phyloP scores from a whole-genome alignment of 2,797 vertebrate genomes.

The Tangara arthus region DNA sequence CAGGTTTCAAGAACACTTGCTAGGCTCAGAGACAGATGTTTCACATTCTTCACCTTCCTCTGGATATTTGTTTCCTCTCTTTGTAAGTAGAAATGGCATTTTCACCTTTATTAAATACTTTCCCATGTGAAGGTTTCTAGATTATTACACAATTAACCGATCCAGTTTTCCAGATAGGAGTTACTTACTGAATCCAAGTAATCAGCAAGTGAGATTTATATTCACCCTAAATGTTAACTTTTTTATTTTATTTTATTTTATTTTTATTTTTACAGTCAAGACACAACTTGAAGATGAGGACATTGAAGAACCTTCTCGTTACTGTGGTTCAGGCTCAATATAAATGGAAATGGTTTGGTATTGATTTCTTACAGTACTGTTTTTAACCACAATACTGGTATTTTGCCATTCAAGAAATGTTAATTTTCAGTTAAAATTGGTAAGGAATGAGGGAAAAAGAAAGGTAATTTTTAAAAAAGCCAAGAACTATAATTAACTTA shows the following conservation, averaged over 20 bases:
- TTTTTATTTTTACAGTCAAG: neutral
- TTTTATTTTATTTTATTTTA: fast-evolving
- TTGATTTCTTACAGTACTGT: neutral
- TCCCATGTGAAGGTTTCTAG: neutral
- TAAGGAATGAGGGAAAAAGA: neutral
- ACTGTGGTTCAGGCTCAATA: neutral
- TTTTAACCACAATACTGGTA: neutral
- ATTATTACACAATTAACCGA: neutral
- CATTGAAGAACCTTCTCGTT: neutral
- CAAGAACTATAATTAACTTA: neutral
- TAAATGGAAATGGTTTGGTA: neutral
- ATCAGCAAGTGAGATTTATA: neutral
- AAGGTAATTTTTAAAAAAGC: neutral
- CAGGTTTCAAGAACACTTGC: neutral
- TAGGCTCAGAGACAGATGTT: neutral
- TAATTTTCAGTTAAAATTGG: neutral
- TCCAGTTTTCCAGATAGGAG: neutral
- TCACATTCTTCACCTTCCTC: neutral
- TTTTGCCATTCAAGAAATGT: neutral
- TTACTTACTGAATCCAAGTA: neutral
- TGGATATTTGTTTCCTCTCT: neutral
- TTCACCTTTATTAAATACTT: neutral
- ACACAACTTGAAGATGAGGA: neutral
- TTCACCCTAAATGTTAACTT: neutral
- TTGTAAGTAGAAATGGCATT: neutral